Base-by-base conservation (phyloP, 2,113 vertebrate genomes). In the Oreotragus oreotragus region DNA sequence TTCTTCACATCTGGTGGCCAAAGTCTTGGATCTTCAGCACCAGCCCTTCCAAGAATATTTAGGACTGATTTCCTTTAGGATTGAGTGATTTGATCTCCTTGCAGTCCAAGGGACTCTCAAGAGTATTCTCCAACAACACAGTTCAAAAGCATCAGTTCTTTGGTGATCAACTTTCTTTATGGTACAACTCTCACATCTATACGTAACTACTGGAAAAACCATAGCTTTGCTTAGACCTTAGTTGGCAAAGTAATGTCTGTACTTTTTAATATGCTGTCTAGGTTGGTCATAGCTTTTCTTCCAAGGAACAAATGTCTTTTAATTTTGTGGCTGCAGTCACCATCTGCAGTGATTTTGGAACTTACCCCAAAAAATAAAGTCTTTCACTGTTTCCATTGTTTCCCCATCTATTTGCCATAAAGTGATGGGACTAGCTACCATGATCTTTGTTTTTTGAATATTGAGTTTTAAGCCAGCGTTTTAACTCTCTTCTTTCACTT, bases 371-470 rank as follows among this genome's bases (percentile, higher is more conserved):
- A 33, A 21, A 70, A 36, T 36, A 36, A 66, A 36, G 17, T 70
- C 64, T 70, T 17, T 36, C n/a, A 70, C 64, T 70, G 9, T 21
- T 70, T 36, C 9, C 64, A 70, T 19, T 11, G n/a, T 70, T 36
- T 70, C 17, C n/a, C 64, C n/a, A 70, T 36, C 64, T 70, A 21
- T 70, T 36, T 21, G 4, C 17, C 17, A 21, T 70, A 21, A 70
- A 36, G 17, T 21, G 17, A 5, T 36, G 64, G n/a, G 33, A 70
- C n/a, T 0, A 0, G n/a, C 9, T 70, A 9, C 17, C n/a, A 70
- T 36, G 64, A 70, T 70, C n/a, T 70, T 70, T 0, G 0, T 11
- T 36, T 70, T 70, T 1, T 36, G n/a, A 21, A 70, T 0, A 0
- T 0, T 70, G 9, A 36, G 64, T 11, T 21, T 36, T 70, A 36